Evolutionary conservation across 2,888 invertebrate genomes (phyloP).

Genomic region (Leptinotarsa tumamoca): DNA sequence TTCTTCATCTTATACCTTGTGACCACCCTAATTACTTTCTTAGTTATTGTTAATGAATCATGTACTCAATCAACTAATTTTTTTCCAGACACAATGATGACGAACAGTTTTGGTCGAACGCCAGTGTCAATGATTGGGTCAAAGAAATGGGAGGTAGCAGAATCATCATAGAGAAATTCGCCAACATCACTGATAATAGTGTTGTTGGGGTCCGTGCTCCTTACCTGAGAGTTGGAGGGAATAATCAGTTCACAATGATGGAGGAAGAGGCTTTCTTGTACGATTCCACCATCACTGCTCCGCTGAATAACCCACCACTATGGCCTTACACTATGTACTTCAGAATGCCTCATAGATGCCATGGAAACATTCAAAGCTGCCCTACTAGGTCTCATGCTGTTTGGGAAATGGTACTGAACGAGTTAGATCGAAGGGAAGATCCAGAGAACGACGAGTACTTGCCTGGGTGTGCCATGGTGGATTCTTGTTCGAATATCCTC

Average conservation of each 20-base stretch:
- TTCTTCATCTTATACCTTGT: no score
- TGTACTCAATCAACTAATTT: not conserved
- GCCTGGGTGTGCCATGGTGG: conserved; percentile 94
- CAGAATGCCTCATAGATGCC: conserved; percentile 94
- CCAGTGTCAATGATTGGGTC: conserved; percentile 92
- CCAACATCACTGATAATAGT: conserved; percentile 90
- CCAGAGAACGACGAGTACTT: conserved; percentile 89
- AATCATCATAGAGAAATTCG: conserved; percentile 89
- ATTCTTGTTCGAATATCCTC: conserved; percentile 93
- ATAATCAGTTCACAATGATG: conserved; percentile 98
- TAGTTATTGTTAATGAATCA: no score
- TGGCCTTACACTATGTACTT: conserved; percentile 99
- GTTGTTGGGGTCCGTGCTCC: conserved; percentile 93
- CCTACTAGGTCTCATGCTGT: conserved; percentile 93
- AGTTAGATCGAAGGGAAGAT: conserved; percentile 91
- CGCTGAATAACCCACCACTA: conserved; percentile 89
- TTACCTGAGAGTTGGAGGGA: conserved; percentile 91
- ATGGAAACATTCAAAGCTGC: conserved; percentile 91
- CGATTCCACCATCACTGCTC: conserved; percentile 94
- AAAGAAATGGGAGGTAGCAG: conserved; percentile 96
- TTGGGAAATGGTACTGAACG: conserved; percentile 97
- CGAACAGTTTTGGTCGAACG: conserved; percentile 93
- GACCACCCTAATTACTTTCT: no score
- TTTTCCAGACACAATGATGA: conserved; percentile 85
- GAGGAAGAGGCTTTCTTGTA: conserved; percentile 95